These are phyloP conservation scores for Ophthalmolycus amberensis DNA, from an alignment of 2,113 vertebrate species.

Conservation along the genomic window DNA sequence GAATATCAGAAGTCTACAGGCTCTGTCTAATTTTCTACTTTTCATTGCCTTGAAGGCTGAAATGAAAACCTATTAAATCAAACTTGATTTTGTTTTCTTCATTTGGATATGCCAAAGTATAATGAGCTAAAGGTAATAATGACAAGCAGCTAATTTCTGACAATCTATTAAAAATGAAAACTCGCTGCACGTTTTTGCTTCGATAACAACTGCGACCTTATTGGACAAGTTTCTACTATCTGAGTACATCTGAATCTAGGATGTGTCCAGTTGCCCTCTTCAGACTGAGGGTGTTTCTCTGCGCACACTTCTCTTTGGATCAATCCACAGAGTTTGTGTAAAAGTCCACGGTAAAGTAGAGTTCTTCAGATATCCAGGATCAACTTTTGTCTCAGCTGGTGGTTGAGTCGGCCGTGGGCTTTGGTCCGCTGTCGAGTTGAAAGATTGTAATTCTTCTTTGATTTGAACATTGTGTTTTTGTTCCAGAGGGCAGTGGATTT, in stretches of 20 bases:
- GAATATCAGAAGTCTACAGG: conserved; percentile 69
- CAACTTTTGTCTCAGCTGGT: conserved; percentile 7
- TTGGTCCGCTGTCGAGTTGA: conserved; percentile 39
- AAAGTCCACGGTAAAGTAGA: conserved; percentile 20
- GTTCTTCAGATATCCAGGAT: background rate
- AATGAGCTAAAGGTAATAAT: conserved; percentile 47
- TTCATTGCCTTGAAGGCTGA: conserved; percentile 62
- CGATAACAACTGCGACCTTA: conserved; percentile 26
- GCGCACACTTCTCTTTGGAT: background rate
- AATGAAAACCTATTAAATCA: conserved; percentile 69
- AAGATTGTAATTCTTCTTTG: conserved; percentile 42
- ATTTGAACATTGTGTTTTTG: conserved; percentile 36
- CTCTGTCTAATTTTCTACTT: conserved; percentile 60
- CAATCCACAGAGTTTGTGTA: conserved; percentile 12
- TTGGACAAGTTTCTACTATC: conserved; percentile 2
- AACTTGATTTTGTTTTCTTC: conserved; percentile 40
- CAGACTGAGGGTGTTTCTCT: background rate
- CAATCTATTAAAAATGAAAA: conserved; percentile 9
- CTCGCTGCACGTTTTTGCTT: background rate
- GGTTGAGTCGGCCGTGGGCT: conserved; percentile 14
- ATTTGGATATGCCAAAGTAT: conserved; percentile 19
- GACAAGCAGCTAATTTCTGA: conserved; percentile 38
- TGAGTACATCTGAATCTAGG: background rate
- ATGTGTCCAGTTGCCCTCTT: background rate
- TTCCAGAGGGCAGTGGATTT: conserved; percentile 30